Base-by-base conservation (phyloP, 1,140 invertebrate species). In the Ceratosolen solmsi region DNA sequence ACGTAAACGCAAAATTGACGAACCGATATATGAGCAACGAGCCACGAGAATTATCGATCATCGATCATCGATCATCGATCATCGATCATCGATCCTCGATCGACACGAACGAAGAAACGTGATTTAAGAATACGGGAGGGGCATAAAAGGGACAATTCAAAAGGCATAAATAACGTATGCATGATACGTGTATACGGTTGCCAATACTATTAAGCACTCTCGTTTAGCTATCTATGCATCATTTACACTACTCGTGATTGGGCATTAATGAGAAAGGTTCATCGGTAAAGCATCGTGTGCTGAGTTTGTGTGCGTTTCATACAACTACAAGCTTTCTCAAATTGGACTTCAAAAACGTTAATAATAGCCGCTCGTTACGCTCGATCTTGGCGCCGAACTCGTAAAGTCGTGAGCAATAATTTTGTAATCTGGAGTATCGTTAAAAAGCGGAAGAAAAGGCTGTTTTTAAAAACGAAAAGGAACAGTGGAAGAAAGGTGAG, bases 1-100 rank as follows among this genome's bases (percentile, higher is more conserved):
- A 49, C 70, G 70, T 30, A 80, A 74, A 65, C 8, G 33, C 27
- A 65, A 73, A 79, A 79, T 79, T 79, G 51, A 49, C 65, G 49
- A 71, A 58, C 68, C 49, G 77, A 56, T 54, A 78, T 72, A 58
- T 68, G 27, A 46, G 46, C 63, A 72, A 72, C 68, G 22, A 27
- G 54, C 20, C 11, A 46, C 41, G 41, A n/a, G n/a, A n/a, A 46
- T 46, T 46, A 46, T 7, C 5, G 13, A 46, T 46, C 5, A 5
- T 5, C 41, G 41, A 13, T n/a, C n/a, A n/a, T n/a, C 41, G 41
- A 46, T 46, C 13, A 46, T 7, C 5, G 13, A 46, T 46, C 5
- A n/a, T n/a, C 41, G 41, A 46, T 46, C 13, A 46, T 7, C 5
- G 13, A 46, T 46, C 5, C 41, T 5, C 41, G 41, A 13, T n/a